phyloP scores from a whole-genome alignment of 2,797 vertebrate genomes.

The Tiaroga cobitis region DNA sequence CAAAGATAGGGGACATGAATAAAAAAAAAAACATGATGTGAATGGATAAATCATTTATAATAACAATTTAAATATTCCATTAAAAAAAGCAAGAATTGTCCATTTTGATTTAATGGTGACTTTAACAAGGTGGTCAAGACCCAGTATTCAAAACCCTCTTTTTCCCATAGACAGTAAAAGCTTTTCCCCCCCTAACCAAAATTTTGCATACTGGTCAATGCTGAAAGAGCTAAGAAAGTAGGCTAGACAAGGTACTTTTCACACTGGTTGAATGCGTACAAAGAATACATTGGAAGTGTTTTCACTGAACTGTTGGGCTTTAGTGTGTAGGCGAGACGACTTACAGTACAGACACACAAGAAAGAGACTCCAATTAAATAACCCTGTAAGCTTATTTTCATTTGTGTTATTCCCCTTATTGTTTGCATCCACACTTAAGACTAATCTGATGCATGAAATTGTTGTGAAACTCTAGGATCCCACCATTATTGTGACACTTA shows the following conservation, averaged over 20 bases:
- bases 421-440: neutral
- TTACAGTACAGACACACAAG: neutral
- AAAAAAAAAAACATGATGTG: no score
- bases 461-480: neutral
- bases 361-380: slow-evolving; percentile 1
- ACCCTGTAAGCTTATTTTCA: neutral
- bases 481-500: neutral
- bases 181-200: neutral
- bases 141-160: neutral
- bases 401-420: neutral
- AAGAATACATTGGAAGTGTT: slow-evolving; percentile 47
- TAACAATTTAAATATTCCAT: neutral
- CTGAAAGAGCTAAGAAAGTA: slow-evolving; percentile 38
- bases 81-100: neutral
- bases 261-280: slow-evolving; percentile 53
- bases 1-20: no score
- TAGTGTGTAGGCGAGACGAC: slow-evolving; percentile 7
- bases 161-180: no score
- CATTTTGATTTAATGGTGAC: neutral
- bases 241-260: slow-evolving; percentile 56
- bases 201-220: neutral
- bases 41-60: neutral
- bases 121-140: neutral
- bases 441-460: neutral
- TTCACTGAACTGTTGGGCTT: slow-evolving; percentile 15